Evolutionary conservation across 2,113 vertebrate species (phyloP).

Genomic region (Axis porcinus): DNA sequence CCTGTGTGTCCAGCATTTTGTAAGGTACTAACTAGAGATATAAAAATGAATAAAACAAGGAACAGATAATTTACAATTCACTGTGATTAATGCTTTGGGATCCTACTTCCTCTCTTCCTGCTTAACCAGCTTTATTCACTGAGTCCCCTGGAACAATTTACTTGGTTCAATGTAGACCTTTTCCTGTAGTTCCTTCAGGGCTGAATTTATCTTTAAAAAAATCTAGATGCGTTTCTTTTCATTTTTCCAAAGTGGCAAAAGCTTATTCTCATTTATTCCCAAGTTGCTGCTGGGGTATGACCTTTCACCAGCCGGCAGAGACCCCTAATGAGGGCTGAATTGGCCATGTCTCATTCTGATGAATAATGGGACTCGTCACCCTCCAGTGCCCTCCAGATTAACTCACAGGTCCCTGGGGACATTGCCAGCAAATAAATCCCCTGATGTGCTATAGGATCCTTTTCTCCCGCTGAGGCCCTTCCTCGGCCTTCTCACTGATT

Average conservation of each 20-base stretch:
- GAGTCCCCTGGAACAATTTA: neutral
- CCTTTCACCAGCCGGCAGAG: neutral
- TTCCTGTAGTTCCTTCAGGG: slow-evolving; percentile 31
- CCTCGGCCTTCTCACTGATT: neutral
- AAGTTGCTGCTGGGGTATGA: slow-evolving; percentile 26
- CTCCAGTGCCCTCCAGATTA: slow-evolving; percentile 68
- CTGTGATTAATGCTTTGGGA: neutral
- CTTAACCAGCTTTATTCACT: neutral
- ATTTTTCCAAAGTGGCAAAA: neutral
- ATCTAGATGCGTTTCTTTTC: neutral
- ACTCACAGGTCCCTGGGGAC: slow-evolving; percentile 35
- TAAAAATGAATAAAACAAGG: slow-evolving; percentile 21
- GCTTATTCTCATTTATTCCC: slow-evolving; percentile 41
- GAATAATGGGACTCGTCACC: slow-evolving; percentile 58
- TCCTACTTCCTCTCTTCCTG: neutral
- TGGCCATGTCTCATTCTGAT: slow-evolving; percentile 57
- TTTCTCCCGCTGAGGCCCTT: neutral
- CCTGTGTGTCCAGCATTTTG: slow-evolving; percentile 1
- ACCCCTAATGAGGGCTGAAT: slow-evolving; percentile 43
- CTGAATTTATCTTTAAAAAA: slow-evolving; percentile 31
- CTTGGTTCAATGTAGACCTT: neutral
- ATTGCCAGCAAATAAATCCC: slow-evolving; percentile 12
- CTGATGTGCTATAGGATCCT: neutral
- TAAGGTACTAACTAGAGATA: neutral
- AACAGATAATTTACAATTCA: slow-evolving; percentile 11